Evolutionary conservation across 2,113 vertebrate genomes (phyloP).

Genomic region (Tragelaphus strepsiceros): DNA sequence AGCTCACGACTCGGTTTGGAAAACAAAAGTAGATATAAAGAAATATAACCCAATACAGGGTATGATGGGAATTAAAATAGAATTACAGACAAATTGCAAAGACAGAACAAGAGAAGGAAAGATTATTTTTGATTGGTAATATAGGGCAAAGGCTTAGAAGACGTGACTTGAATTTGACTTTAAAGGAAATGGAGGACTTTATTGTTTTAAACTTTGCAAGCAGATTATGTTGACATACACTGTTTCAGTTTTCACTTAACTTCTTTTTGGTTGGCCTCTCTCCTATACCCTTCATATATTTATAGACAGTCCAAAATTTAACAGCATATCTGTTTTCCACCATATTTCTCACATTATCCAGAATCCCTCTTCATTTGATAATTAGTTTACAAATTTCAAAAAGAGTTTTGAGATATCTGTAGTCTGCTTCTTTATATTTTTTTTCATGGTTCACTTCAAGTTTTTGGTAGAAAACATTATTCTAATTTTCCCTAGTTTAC

Average conservation of each 20-base stretch:
- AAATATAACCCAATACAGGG: background rate
- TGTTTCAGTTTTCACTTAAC: background rate
- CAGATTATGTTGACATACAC: background rate
- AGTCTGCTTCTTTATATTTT: background rate
- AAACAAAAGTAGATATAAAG: background rate
- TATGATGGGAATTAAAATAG: background rate
- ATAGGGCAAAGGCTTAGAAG: background rate
- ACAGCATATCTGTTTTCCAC: background rate
- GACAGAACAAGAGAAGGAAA: background rate
- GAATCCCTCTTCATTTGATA: background rate
- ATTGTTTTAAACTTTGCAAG: background rate
- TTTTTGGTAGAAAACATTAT: background rate
- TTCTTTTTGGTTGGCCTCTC: background rate
- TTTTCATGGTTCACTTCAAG: slow-evolving; percentile 28
- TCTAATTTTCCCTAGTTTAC: background rate
- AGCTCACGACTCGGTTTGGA: background rate
- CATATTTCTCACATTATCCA: background rate
- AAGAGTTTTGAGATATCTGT: background rate
- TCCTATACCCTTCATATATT: background rate
- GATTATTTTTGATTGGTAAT: background rate
- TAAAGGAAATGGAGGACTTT: background rate
- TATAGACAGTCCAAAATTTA: background rate
- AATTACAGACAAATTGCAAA: background rate
- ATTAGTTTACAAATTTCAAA: background rate
- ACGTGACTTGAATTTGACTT: background rate